Evolutionary conservation across 2,888 invertebrate species (phyloP), one percentile per base, ranked within the genome.

Genomic region (Napeogenes sylphis): DNA sequence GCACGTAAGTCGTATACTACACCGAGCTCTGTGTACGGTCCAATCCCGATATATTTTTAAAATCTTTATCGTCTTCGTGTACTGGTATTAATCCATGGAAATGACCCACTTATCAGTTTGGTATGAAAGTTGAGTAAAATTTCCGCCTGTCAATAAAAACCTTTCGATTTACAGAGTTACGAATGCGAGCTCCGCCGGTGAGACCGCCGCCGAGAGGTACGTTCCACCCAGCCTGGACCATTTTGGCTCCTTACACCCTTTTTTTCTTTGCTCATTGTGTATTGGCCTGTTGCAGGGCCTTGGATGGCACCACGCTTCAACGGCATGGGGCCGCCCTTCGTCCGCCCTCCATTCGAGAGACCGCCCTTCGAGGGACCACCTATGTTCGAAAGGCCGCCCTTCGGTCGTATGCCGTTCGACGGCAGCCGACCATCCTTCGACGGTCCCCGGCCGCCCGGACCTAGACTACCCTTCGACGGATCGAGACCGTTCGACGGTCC

Each of bases 301-400:
- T 89, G 89, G 88, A 82, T 92, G 90, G 91, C 84, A 14, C 85
- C 87, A 3, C 78, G 90, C 4, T 91, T 90, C 71, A 90, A 88
- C 74, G 90, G 89, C 64, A 87, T 82, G 84, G 85, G 84, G 0
- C 83, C 87, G 10, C 83, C 79, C 5, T 86, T 84, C 71, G 76
- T 76, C 63, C 70, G 84, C 35, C 77, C 79, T 53, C 77, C 80
- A 1, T 81, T 79, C 56, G 78, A 83, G 30, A 69, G 83, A 13
- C 83, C 83, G 0, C 84, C 83, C 0, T 82, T 82, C 64, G 89
- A 83, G 5, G 79, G 80, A 0, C 78, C 79, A 13, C 77, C 79
- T 55, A 71, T 79, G 56, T 81, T 80, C 62, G 79, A 84, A 45
- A 74, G 81, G 5, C 81, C 80, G 2, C 82, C 82, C 0, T 82